A percentile compares a stretch with the other conserved stretches of the same genome.
These are phyloP conservation scores for Alcedo quadribrachys DNA, from an alignment of 2,797 vertebrate species.

Conservation along the genomic window DNA sequence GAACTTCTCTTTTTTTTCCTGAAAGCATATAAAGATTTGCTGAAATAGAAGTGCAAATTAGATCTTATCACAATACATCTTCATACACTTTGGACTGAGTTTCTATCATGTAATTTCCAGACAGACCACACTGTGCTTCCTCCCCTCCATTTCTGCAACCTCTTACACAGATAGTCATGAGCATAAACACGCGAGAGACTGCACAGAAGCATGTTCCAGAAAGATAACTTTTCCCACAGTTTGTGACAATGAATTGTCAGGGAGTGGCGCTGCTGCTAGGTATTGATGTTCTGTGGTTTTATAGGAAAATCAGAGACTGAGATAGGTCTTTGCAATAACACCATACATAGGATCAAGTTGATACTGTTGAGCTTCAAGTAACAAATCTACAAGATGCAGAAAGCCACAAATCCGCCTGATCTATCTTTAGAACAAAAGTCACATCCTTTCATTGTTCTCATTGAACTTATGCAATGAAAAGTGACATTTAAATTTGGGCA, in stretches of 20 bases:
- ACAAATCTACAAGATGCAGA: slow-evolving; percentile 7
- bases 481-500: slow-evolving; percentile 36
- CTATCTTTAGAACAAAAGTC: slow-evolving; percentile 66
- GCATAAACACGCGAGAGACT: neutral
- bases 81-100: neutral
- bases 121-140: slow-evolving; percentile 23
- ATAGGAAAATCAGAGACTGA: neutral
- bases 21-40: neutral
- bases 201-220: neutral
- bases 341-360: neutral
- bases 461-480: slow-evolving; percentile 41
- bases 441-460: slow-evolving; percentile 70
- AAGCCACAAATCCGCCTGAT: slow-evolving; percentile 36
- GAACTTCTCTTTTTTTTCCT: neutral
- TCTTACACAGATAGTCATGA: neutral
- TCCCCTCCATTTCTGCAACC: neutral
- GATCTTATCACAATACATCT: neutral
- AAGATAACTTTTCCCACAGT: neutral
- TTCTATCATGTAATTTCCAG: neutral
- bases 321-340: neutral
- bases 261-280: neutral
- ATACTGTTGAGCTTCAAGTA: neutral
- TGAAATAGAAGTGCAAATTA: neutral
- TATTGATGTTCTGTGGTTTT: neutral
- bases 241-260: neutral